phyloP scores from a whole-genome alignment of 2,797 vertebrate species.

The Pseudochromis fuscus region DNA sequence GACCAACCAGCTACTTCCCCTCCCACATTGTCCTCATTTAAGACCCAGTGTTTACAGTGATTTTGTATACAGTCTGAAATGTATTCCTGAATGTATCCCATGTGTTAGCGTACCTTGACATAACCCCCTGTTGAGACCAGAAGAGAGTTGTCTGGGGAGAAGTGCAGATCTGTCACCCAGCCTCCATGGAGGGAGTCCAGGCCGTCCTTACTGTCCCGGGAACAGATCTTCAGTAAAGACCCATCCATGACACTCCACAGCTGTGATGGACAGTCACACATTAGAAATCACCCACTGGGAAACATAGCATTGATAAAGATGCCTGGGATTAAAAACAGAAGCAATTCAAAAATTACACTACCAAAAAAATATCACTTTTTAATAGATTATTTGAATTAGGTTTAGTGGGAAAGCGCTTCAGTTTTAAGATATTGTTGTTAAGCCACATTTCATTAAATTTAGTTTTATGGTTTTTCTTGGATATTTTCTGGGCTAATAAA shows the following conservation, averaged over 20 bases:
- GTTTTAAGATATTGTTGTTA: neutral
- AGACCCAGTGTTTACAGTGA: no score
- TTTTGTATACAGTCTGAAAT: no score
- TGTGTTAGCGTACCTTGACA: constrained; percentile 87
- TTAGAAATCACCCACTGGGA: no score
- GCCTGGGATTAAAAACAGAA: no score
- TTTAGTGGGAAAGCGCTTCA: neutral
- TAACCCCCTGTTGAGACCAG: constrained; percentile 94
- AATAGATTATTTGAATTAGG: no score
- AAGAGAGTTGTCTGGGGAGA: constrained; percentile 89
- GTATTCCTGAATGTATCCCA: no score
- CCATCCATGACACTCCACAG: constrained; percentile 90
- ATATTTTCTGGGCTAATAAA: neutral
- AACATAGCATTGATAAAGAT: no score
- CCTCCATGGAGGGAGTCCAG: constrained; percentile 91
- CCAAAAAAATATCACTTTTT: no score
- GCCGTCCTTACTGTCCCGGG: constrained; percentile 84
- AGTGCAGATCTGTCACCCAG: constrained; percentile 95
- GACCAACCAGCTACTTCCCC: no score
- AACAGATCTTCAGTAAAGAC: constrained; percentile 88
- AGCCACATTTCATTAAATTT: no score
- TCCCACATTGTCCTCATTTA: no score
- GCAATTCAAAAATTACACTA: no score
- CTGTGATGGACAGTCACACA: constrained; percentile 71
- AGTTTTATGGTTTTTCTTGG: neutral